Percentiles rank a stretch among this genome's conserved stretches.
phyloP scores from a whole-genome alignment of 2,888 invertebrate genomes.

The Melitaea athalia region DNA sequence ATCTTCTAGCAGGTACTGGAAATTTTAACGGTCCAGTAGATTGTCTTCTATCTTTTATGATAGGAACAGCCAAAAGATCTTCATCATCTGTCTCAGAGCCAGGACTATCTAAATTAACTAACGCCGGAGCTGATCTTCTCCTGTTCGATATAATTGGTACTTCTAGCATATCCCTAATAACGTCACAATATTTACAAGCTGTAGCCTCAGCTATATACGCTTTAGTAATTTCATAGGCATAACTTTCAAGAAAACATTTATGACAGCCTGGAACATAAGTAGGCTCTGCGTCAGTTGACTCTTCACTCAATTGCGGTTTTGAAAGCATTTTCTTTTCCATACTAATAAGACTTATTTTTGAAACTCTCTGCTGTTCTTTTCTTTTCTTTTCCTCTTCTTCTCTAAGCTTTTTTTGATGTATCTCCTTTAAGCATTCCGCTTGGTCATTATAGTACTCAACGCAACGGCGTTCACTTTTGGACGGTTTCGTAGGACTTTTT shows the following conservation, averaged over 20 bases:
- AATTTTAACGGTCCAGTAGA: conserved; percentile 79
- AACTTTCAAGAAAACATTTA: conserved; percentile 77
- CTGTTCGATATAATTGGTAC: conserved; percentile 67
- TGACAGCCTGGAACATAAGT: conserved; percentile 72
- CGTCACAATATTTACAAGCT: conserved; percentile 77
- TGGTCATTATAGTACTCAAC: conserved; percentile 85
- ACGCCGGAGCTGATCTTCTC: conserved; percentile 82
- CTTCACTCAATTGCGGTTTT: conserved; percentile 69
- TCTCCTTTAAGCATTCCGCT: conserved; percentile 83
- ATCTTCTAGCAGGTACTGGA: conserved; percentile 65
- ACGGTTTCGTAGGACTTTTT: conserved; percentile 70
- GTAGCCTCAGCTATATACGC: conserved; percentile 72
- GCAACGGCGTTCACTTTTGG: conserved; percentile 65
- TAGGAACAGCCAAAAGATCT: conserved; percentile 74
- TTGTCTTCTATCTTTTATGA: conserved; percentile 73
- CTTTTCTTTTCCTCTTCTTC: conserved; percentile 54
- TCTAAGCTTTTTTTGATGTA: conserved; percentile 64
- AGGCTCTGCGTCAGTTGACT: conserved; percentile 69
- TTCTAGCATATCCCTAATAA: conserved; percentile 74
- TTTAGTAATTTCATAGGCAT: conserved; percentile 73
- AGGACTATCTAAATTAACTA: conserved; percentile 72
- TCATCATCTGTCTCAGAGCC: conserved; percentile 74
- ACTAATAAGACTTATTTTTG: conserved; percentile 60
- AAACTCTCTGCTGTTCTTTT: conserved; percentile 62
- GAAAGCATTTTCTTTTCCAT: conserved; percentile 66